Evolutionary conservation across 2,797 vertebrate species (phyloP).

Genomic region (Lagorchestes hirsutus): DNA sequence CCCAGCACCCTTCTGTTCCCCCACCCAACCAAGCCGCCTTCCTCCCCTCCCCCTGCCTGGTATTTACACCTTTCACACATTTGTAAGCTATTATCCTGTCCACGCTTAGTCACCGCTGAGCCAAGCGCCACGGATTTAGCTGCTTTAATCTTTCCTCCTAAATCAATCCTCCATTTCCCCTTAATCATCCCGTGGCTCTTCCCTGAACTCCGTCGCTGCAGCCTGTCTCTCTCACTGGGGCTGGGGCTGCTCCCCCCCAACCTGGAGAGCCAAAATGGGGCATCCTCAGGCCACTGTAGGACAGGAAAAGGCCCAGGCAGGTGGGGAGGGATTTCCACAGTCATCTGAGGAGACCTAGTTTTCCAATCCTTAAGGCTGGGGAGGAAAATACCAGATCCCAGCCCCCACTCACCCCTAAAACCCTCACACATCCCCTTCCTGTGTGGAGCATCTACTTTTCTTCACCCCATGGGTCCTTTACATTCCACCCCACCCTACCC

Average conservation of each 20-base stretch:
- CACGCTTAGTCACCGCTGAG: constrained; percentile 83
- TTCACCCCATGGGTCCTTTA: not conserved
- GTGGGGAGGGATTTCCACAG: constrained; percentile 18
- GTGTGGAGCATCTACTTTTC: not conserved
- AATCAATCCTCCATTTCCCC: constrained; percentile 84
- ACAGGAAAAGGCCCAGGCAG: constrained; percentile 3
- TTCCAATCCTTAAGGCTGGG: constrained; percentile 2
- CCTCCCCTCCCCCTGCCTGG: constrained; percentile 81
- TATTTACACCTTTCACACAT: constrained; percentile 88
- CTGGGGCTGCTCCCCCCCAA: constrained; percentile 42
- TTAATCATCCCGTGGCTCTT: constrained; percentile 82
- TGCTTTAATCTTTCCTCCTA: constrained; percentile 84
- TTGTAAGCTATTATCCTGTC: constrained; percentile 88
- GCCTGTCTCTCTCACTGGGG: constrained; percentile 70
- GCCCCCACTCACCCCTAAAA: constrained; percentile 27
- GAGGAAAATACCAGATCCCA: constrained; percentile 36
- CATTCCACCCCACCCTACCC: not conserved
- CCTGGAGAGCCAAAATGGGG: constrained; percentile 26
- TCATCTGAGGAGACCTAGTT: not conserved
- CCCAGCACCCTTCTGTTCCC: not conserved
- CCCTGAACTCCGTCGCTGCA: constrained; percentile 80
- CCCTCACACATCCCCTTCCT: not conserved
- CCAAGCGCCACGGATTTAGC: constrained; percentile 83
- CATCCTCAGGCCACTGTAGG: constrained; percentile 71
- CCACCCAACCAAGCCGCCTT: not conserved